These are phyloP conservation scores for Rhegmatorhina hoffmannsi DNA, from an alignment of 2,113 vertebrate species.

Conservation along the genomic window DNA sequence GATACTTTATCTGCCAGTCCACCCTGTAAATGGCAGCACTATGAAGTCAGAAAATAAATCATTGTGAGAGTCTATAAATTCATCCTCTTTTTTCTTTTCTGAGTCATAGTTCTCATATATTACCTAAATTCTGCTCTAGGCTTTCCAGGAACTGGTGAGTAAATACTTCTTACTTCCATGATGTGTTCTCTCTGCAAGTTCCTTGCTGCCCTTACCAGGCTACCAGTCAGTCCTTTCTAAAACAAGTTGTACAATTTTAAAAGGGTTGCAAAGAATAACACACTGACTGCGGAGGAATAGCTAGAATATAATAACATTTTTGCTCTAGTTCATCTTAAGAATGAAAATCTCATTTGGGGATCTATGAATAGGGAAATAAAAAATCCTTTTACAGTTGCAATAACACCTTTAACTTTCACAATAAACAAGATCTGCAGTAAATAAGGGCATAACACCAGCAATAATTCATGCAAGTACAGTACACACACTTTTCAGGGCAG, in stretches of 20 bases:
- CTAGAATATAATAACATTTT: not conserved
- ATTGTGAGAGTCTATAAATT: not conserved
- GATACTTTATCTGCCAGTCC: not conserved
- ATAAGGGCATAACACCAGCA: not conserved
- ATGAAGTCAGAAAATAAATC: not conserved
- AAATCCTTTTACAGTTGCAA: not conserved
- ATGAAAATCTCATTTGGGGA: not conserved
- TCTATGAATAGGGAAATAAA: not conserved
- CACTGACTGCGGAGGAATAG: not conserved
- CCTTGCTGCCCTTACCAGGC: not conserved
- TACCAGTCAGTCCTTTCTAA: not conserved
- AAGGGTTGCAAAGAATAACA: not conserved
- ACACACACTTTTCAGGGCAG: not conserved
- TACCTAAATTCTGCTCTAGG: not conserved
- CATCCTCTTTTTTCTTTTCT: not conserved
- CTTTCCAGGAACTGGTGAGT: not conserved
- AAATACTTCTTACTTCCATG: not conserved
- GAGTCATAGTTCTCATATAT: not conserved
- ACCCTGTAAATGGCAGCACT: not conserved
- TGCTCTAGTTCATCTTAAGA: not conserved
- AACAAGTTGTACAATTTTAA: not conserved
- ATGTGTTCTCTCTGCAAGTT: not conserved
- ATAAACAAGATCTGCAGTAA: not conserved
- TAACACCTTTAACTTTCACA: not conserved
- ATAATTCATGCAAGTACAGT: not conserved